phyloP scores from a whole-genome alignment of 1,140 invertebrate species.

The Drosophila parabipectinata region DNA sequence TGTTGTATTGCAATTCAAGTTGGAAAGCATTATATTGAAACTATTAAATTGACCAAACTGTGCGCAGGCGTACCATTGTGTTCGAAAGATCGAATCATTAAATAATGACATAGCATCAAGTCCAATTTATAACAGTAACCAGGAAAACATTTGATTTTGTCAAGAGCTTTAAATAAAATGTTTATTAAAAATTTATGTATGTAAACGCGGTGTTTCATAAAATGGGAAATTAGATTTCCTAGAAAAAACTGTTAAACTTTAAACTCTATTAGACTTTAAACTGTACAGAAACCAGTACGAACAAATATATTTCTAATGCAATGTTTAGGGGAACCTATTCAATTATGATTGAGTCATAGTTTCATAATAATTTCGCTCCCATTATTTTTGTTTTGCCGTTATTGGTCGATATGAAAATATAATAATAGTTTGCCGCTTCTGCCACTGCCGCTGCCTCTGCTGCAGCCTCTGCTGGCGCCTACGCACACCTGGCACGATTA shows the following conservation, averaged over 20 bases:
- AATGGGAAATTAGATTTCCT: too few species aligned
- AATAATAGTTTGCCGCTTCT: neutral
- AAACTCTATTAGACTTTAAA: too few species aligned
- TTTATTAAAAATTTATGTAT: too few species aligned
- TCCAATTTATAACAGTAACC: too few species aligned
- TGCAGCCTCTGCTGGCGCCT: slow-evolving; percentile 36
- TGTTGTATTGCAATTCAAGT: neutral
- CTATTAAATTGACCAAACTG: neutral
- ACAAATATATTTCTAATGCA: too few species aligned
- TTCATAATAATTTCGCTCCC: neutral
- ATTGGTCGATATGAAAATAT: slow-evolving; percentile 5
- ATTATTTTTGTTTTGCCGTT: slow-evolving; percentile 6
- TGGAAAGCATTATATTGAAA: slow-evolving; percentile 1
- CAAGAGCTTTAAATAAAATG: too few species aligned
- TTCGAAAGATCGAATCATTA: neutral
- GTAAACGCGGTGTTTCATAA: too few species aligned
- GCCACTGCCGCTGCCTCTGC: neutral
- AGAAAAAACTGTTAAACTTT: too few species aligned
- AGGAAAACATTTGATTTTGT: too few species aligned
- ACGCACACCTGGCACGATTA: slow-evolving; percentile 48
- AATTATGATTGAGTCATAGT: neutral
- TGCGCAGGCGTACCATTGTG: neutral
- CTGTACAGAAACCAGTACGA: too few species aligned
- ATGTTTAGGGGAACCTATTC: neutral
- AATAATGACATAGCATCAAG: too few species aligned